Evolutionary conservation across 2,888 invertebrate species (phyloP), one percentile per base, ranked within the genome.

Genomic region (Cheilosia soror): DNA sequence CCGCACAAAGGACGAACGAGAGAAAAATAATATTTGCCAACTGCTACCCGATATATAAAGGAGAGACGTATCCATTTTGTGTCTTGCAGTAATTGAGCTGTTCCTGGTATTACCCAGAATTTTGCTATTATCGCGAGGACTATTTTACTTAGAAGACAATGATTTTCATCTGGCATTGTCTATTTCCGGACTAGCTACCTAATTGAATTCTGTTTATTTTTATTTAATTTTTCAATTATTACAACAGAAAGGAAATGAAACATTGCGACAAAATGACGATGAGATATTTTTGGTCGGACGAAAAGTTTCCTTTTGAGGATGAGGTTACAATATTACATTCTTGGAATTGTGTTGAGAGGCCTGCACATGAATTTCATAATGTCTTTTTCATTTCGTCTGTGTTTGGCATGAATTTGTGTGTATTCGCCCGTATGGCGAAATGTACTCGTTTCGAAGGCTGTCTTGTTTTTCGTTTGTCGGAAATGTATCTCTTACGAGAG

Each of bases 161-260:
- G 33, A 68, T 63, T 72, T 77, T 66, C 83, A 79, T 78, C 78
- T 73, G 68, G 73, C 63, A 69, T 78, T 73, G 73, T 69, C 68
- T 84, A 68, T 69, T 44, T 68, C 58, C 25, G 71, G 79, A 65
- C 75, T 20, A 47, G 37, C 37, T 37, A 11, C 37, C 37, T 83
- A 78, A 83, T 78, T 79, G 73, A 78, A 79, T 84, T 79, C 58
- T 58, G 53, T 75, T 84, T 75, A 66, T 75, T 84, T 60, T 60
- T 65, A 71, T 79, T 75, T 75, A 79, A 79, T 84, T 75, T 75
- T 73, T 40, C 55, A 65, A 77, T 60, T 44, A 11, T 7, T 11
- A 9, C 37, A 9, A 9, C 9, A 9, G 49, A 29, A 31, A 2
- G 6, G 5, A 44, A 27, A 27, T n/a, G 33, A 20, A 3, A 3